Conservation (phyloP, 2,888 invertebrate genomes). For the Dione vanillae region DNA sequence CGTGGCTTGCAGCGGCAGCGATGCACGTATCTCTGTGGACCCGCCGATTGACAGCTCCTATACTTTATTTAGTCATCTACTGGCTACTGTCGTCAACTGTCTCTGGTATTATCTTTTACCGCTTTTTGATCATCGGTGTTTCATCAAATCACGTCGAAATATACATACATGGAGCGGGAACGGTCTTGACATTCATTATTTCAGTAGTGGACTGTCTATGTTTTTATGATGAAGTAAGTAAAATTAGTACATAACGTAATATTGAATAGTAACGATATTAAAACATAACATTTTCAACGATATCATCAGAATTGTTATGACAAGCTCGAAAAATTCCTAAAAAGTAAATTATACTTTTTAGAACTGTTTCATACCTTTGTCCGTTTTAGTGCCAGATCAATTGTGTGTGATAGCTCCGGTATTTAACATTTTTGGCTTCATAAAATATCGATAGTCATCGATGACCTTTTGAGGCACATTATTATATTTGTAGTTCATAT, state of each 20-base stretch:
- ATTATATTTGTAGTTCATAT: too few relatives aligned
- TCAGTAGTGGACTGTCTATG: slow-evolving; percentile 70
- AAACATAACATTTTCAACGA: too few relatives aligned
- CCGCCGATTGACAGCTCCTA: slow-evolving; percentile 69
- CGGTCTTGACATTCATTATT: slow-evolving; percentile 62
- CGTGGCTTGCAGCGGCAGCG: slow-evolving; percentile 73
- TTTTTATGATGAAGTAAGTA: slow-evolving; percentile 77
- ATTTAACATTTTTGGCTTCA: too few relatives aligned
- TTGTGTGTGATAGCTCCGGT: too few relatives aligned
- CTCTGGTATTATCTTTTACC: slow-evolving; percentile 64
- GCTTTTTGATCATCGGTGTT: slow-evolving; percentile 54
- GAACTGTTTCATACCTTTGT: too few relatives aligned
- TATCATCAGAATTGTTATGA: too few relatives aligned
- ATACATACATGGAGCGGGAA: slow-evolving; percentile 64
- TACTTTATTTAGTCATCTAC: slow-evolving; percentile 76
- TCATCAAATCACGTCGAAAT: slow-evolving; percentile 59
- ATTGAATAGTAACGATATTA: too few relatives aligned
- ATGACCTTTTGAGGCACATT: too few relatives aligned
- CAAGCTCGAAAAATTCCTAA: too few relatives aligned
- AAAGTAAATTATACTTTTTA: too few relatives aligned
- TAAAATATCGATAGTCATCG: too few relatives aligned
- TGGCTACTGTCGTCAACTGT: slow-evolving; percentile 70
- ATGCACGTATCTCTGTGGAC: slow-evolving; percentile 74
- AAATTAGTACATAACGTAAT: background rate
- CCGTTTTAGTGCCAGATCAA: too few relatives aligned